Percentiles rank a stretch among this genome's conserved stretches.
Conservation (phyloP, 1,140 invertebrate genomes). For the Drosophila yakuba region DNA sequence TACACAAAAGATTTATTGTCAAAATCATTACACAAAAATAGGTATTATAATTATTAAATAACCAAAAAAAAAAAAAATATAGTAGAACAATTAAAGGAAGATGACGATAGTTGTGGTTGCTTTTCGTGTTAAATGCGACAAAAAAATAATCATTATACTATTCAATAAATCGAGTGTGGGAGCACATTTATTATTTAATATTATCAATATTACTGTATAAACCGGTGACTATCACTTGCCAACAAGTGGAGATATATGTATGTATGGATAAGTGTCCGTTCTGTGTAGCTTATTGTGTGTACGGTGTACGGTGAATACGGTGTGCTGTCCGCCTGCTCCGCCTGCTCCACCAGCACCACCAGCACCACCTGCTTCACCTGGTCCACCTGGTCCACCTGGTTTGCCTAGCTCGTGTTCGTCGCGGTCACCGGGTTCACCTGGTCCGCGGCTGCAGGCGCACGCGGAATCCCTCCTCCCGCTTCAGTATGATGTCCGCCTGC, state of each 20-base stretch:
- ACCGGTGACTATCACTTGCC: constrained; percentile 61
- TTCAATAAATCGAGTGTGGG: constrained; percentile 46
- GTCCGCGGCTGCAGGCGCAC: constrained; percentile 87
- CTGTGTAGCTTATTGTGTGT: constrained; percentile 37
- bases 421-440: constrained; percentile 42
- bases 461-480: constrained; percentile 91
- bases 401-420: too few species aligned
- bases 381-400: too few species aligned
- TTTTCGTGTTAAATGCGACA: constrained; percentile 54
- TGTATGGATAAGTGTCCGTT: constrained; percentile 49
- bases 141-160: constrained; percentile 43
- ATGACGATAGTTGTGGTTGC: constrained; percentile 54
- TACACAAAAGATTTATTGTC: constrained; percentile 76
- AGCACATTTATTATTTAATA: constrained; percentile 51
- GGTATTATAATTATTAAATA: constrained; percentile 68
- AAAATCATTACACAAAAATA: constrained; percentile 70
- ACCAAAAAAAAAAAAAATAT: constrained; percentile 62
- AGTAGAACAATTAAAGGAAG: constrained; percentile 18
- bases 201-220: constrained; percentile 56
- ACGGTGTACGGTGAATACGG: not conserved
- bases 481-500: constrained; percentile 93
- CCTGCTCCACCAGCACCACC: not conserved
- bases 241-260: constrained; percentile 51
- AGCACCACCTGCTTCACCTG: too few species aligned
- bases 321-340: constrained; percentile 16